phyloP scores from a whole-genome alignment of 2,888 invertebrate genomes.

The Erebia palarica region DNA sequence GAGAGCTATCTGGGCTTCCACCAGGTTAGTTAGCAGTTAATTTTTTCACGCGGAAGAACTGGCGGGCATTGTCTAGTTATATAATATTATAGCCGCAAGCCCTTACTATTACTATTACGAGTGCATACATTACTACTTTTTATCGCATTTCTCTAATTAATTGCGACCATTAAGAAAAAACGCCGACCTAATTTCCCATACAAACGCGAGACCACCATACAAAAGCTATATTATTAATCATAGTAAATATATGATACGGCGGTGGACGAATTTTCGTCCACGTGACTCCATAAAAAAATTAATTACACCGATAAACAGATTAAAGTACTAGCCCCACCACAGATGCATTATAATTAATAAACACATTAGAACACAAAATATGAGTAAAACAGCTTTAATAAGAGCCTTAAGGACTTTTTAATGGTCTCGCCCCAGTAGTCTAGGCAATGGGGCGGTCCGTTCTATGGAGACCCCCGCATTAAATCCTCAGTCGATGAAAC shows the following conservation, averaged over 20 bases:
- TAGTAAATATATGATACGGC: constrained; percentile 45
- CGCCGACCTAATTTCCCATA: constrained; percentile 43
- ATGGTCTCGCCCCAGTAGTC: too few species aligned
- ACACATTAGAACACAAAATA: too few species aligned
- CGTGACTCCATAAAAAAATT: constrained; percentile 64
- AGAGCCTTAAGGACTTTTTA: too few species aligned
- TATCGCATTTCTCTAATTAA: constrained; percentile 38
- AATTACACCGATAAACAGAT: constrained; percentile 67
- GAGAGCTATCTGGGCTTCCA: constrained; percentile 99
- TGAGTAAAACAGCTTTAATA: too few species aligned
- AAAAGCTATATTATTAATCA: constrained; percentile 46
- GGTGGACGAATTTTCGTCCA: constrained; percentile 39
- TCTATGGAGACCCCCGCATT: too few species aligned
- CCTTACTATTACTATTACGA: constrained; percentile 12
- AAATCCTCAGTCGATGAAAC: too few species aligned
- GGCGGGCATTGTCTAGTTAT: too few species aligned
- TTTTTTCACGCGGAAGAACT: too few species aligned
- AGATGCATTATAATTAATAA: too few species aligned
- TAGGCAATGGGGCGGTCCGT: too few species aligned
- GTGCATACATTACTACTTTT: constrained; percentile 37
- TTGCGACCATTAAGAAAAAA: constrained; percentile 36
- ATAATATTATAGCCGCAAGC: not conserved
- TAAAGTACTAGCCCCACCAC: too few species aligned
- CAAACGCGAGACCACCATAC: constrained; percentile 36
- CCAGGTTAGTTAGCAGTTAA: constrained; percentile 89